Base-by-base conservation (phyloP, 2,113 vertebrate species). In the Meles meles region DNA sequence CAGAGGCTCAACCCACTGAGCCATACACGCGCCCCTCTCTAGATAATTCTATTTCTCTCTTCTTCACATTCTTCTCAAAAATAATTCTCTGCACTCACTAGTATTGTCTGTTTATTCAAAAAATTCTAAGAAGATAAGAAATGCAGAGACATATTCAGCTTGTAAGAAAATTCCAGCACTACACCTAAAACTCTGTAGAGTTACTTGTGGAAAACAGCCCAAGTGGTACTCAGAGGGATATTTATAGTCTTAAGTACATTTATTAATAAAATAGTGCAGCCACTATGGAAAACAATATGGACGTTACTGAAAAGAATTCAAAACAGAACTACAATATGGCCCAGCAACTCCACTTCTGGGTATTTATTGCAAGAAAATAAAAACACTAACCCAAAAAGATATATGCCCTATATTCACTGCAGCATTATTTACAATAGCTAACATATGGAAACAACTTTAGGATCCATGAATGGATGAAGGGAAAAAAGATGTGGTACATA, bases 121-220 rank as follows among this genome's bases (percentile, higher is more conserved):
- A 72, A 61, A 69, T 85, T 44, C n/a, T 82, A 93, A 42, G 72
- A 93, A 52, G 63, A 91, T 81, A 91, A 86, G 11, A 13, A 96
- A 80, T 94, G 83, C 34, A 88, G 31, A 76, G 34, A 76, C 20
- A 69, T n/a, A 88, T 69, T 83, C 77, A 88, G 42, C 34, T 69
- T 69, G 7, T 82, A 77, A 96, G 77, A 92, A 93, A 71, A n/a
- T n/a, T 93, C 49, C 25, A 77, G 21, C 37, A 81, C 88, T 94
- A 74, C 23, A 88, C 7, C n/a, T 71, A 69, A 92, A 37, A 31
- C 63, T 94, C 59, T 83, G 71, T 74, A 88, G 13, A 6, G 63
- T 39, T 87, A 59, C 39, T 82, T 93, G 15, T 72, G 44, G 25
- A 74, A 97, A 93, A 84, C 4, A 72, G 61, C 52, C 31, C 71